A percentile compares a stretch with the other conserved stretches of the same genome.
Evolutionary conservation across 2,888 invertebrate genomes (phyloP).

Genomic region (Notocelia uddmanniana): DNA sequence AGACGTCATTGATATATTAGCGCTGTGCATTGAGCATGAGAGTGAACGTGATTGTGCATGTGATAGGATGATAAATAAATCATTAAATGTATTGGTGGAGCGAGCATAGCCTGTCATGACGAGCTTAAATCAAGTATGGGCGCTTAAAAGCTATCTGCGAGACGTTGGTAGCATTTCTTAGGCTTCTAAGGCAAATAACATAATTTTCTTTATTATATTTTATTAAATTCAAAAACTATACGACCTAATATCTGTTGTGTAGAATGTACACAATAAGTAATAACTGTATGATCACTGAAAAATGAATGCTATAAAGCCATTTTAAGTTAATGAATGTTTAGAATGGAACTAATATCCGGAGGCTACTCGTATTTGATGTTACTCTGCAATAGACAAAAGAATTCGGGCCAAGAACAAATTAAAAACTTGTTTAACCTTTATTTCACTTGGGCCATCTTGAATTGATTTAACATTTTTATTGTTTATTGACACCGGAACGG

Average conservation of each 20-base stretch:
- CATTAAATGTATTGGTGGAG: conserved; percentile 25
- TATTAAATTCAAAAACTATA: neutral
- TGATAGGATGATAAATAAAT: conserved; percentile 28
- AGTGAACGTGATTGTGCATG: conserved; percentile 17
- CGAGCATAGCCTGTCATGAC: conserved; percentile 13
- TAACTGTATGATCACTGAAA: neutral
- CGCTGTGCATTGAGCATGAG: conserved; percentile 38
- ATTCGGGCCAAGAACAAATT: conserved; percentile 22
- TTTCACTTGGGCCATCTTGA: conserved; percentile 26
- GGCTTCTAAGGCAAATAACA: neutral
- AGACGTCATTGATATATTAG: conserved; percentile 45
- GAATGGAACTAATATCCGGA: conserved; percentile 15
- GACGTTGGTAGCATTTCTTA: neutral
- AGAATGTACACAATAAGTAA: neutral
- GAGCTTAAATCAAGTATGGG: conserved; percentile 7
- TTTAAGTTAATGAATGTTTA: conserved; percentile 5
- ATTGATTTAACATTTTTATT: conserved; percentile 43
- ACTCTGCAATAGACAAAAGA: conserved; percentile 26
- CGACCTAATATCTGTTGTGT: neutral
- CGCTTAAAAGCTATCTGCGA: conserved; percentile 6
- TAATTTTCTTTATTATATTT: neutral
- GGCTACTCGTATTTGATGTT: conserved; percentile 12
- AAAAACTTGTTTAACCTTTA: conserved; percentile 26
- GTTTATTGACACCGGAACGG: conserved; percentile 37
- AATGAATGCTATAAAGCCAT: neutral